A percentile compares a stretch with the other conserved stretches of the same genome.
These are phyloP conservation scores for Haliclystus octoradiatus DNA, from an alignment of 30 jellyfish, hydroid and myxozoan genomes.

Conservation along the genomic window DNA sequence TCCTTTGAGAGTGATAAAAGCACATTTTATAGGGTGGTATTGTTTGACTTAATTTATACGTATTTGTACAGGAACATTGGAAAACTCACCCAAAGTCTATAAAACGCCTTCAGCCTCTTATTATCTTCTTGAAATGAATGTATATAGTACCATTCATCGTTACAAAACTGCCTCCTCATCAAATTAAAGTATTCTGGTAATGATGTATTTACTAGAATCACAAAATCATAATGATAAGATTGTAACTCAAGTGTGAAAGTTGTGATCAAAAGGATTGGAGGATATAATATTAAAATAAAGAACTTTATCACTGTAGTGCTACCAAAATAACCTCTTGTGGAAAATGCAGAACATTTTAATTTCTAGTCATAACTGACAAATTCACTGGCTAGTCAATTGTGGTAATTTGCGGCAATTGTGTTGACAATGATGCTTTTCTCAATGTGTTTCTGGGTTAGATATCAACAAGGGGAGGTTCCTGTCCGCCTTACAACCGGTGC, in stretches of 20 bases:
- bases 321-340: neutral
- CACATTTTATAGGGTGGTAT: no score
- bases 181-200: conserved; percentile 57
- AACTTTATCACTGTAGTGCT: neutral
- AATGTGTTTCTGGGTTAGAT: no score
- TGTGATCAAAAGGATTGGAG: neutral
- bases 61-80: no score
- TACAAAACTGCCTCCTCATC: conserved; percentile 81
- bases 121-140: conserved; percentile 32
- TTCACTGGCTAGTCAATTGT: no score
- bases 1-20: no score
- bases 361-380: no score
- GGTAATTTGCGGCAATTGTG: no score
- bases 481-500: no score
- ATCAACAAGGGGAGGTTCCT: no score
- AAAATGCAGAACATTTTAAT: neutral
- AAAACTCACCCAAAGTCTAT: conserved; percentile 74
- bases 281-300: neutral
- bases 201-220: conserved; percentile 50
- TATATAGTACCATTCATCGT: conserved; percentile 70
- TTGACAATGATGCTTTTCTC: no score
- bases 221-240: neutral
- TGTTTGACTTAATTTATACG: no score
- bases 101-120: conserved; percentile 56
- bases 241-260: neutral